phyloP scores from a whole-genome alignment of 2,797 vertebrate species.

The Champsocephalus esox region DNA sequence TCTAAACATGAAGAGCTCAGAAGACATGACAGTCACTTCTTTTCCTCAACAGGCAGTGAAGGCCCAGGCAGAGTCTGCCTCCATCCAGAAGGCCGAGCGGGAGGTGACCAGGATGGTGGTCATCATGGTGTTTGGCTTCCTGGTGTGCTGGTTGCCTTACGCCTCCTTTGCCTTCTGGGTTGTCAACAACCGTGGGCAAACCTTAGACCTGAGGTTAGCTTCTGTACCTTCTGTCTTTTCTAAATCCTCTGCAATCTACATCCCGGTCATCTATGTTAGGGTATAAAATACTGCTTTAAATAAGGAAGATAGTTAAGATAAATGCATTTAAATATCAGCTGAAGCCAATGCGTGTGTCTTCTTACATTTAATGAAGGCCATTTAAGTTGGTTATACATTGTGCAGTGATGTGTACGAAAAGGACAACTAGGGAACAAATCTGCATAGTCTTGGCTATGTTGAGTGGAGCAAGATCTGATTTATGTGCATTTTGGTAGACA shows the following conservation, averaged over 20 bases:
- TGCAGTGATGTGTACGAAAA: no score
- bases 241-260: conserved; percentile 85
- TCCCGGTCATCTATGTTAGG: conserved; percentile 78
- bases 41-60: conserved; percentile 75
- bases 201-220: conserved; percentile 80
- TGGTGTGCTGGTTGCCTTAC: conserved; percentile 84
- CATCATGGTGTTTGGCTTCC: conserved; percentile 84
- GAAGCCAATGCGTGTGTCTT: no score
- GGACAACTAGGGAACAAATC: no score
- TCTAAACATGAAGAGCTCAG: neutral
- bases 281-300: no score
- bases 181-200: conserved; percentile 76
- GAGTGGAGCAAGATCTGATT: no score
- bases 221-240: conserved; percentile 77
- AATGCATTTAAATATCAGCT: no score
- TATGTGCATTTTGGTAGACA: no score
- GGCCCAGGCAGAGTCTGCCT: conserved; percentile 84
- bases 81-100: conserved; percentile 85
- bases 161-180: conserved; percentile 80
- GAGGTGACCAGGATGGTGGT: conserved; percentile 87
- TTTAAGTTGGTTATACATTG: no score
- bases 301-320: no score
- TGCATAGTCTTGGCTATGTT: no score
- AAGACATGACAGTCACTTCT: neutral
- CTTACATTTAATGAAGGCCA: no score